Conservation (phyloP, 2,797 vertebrate genomes). For the Hypotaenidia okinawae region DNA sequence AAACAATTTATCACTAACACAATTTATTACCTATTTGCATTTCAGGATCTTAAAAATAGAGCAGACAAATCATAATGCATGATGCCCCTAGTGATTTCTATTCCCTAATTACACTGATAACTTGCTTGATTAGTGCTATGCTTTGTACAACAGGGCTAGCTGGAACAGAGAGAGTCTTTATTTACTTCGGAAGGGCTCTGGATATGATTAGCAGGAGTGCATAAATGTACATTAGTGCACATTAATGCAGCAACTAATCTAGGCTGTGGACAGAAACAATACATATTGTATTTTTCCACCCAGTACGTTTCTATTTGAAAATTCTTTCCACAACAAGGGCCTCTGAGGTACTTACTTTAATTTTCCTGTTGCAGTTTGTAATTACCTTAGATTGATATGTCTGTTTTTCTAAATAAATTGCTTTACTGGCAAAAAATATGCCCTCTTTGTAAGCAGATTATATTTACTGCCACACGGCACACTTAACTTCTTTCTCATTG, state of each 20-base stretch:
- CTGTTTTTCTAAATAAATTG: constrained; percentile 61
- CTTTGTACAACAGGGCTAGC: constrained; percentile 52
- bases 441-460: constrained; percentile 25
- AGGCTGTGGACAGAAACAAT: constrained; percentile 53
- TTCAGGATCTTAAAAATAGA: constrained; percentile 63
- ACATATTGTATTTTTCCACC: constrained; percentile 25
- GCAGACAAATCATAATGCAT: constrained; percentile 30
- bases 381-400: constrained; percentile 60
- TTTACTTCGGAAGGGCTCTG: constrained; percentile 60
- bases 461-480: constrained; percentile 14
- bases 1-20: constrained; percentile 41
- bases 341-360: constrained; percentile 59
- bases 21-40: constrained; percentile 63
- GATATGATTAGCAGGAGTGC: constrained; percentile 66
- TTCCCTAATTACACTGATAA: constrained; percentile 68
- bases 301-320: constrained; percentile 40
- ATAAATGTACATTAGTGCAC: constrained; percentile 55
- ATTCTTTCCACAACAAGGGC: constrained; percentile 36
- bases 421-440: constrained; percentile 40
- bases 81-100: constrained; percentile 47
- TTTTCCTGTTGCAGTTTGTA: constrained; percentile 65
- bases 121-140: constrained; percentile 49
- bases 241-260: constrained; percentile 64
- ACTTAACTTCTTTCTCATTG: background rate
- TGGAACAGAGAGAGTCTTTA: constrained; percentile 52